Evolutionary conservation across 2,113 vertebrate species (phyloP), one percentile per base, ranked within the genome.

Genomic region (Percina caprodes): DNA sequence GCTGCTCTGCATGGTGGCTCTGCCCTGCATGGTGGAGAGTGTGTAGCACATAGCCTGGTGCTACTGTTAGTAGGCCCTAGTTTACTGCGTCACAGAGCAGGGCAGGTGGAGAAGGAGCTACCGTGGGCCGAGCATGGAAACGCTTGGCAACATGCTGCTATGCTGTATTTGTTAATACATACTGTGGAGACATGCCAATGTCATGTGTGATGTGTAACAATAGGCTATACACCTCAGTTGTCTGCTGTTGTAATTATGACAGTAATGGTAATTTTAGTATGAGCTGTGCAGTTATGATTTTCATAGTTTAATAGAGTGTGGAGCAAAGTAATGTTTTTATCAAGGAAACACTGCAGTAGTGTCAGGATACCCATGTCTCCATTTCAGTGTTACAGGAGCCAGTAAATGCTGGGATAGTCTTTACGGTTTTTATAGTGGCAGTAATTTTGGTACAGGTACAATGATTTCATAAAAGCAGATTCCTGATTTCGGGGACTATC

Each of bases 11-110:
- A 77, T 68, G 0, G 69, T 30, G 16, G 62, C 70, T 74, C 35
- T 30, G 79, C 76, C 63, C 18, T 79, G 81, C 63, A 26, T 16
- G 8, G 62, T 56, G 70, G 33, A 79, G 75, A 55, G 65, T 59
- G 58, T 54, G 66, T 52, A 60, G 67, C 78, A 69, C 79, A 71
- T 26, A 86, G 79, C 24, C 26, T 26, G 70, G 51, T 69, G 77
- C 49, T 80, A 58, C 71, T 61, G 35, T 55, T 30, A 4, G 75
- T 48, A 78, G 88, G 86, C 80, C 88, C 58, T 3, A 8, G 79
- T 62, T 89, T 72, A 85, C 89, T 93, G 90, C 89, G 83, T 90
- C 91, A 91, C 86, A 84, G 30, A 87, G 13, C 62, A 70, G 76
- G 59, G 74, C 21, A 88, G 82, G 80, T 82, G 77, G 60, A 75